phyloP scores from a whole-genome alignment of 2,113 vertebrate species.

The Catharus fuscescens region DNA sequence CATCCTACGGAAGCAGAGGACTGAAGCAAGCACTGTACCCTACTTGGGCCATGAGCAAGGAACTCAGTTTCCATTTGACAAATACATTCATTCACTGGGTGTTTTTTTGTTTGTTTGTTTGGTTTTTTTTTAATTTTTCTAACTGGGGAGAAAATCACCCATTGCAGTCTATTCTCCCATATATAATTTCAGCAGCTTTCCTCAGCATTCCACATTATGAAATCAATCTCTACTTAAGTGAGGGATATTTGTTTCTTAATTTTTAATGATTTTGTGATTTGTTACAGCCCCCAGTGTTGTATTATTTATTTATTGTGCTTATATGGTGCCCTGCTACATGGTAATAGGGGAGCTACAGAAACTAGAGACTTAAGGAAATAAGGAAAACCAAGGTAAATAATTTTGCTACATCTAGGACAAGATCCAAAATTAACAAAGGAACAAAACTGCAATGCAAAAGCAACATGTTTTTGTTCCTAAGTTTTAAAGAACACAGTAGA shows the following conservation, averaged over 20 bases:
- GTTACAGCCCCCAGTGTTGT: slow-evolving; percentile 66
- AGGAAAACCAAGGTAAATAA: slow-evolving; percentile 64
- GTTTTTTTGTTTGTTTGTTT: background rate
- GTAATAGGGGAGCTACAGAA: slow-evolving; percentile 69
- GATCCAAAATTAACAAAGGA: slow-evolving; percentile 67
- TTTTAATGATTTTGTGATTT: slow-evolving; percentile 82
- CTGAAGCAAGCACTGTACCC: background rate
- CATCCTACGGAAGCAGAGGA: background rate
- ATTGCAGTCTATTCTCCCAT: slow-evolving; percentile 52
- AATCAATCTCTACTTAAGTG: slow-evolving; percentile 79
- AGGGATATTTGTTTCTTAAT: slow-evolving; percentile 77
- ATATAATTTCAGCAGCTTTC: slow-evolving; percentile 62
- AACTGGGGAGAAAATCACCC: slow-evolving; percentile 39
- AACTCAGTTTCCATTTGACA: slow-evolving; percentile 50
- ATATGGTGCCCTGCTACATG: slow-evolving; percentile 63
- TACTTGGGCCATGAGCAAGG: slow-evolving; percentile 20
- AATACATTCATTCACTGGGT: slow-evolving; percentile 32
- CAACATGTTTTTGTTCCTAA: background rate
- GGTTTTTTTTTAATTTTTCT: background rate
- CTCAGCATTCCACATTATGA: slow-evolving; percentile 71
- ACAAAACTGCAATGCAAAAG: slow-evolving; percentile 63
- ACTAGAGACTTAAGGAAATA: slow-evolving; percentile 70
- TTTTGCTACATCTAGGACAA: slow-evolving; percentile 54
- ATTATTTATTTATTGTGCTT: slow-evolving; percentile 78
- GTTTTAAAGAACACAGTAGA: background rate